Percentiles rank a stretch among this genome's conserved stretches.
Conservation (phyloP, 1,140 invertebrate species). For the Cherax destructor region DNA sequence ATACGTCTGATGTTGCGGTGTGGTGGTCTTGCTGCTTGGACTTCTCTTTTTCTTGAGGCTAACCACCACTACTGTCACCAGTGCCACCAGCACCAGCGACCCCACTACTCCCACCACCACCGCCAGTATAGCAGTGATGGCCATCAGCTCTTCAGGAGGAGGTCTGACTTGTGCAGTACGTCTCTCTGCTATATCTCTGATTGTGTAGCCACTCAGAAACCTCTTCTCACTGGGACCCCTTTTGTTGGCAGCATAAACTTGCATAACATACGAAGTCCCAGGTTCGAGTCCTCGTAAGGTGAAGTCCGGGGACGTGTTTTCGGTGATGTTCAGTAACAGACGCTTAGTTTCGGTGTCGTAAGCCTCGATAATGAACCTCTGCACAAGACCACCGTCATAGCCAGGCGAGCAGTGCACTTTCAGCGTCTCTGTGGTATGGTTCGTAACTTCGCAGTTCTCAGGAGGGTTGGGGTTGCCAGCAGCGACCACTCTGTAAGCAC, state of each 20-base stretch:
- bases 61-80: conserved; percentile 59
- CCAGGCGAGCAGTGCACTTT: conserved; percentile 87
- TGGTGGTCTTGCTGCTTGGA: conserved; percentile 18
- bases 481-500: conserved; percentile 88
- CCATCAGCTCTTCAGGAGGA: conserved; percentile 60
- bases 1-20: conserved; percentile 27
- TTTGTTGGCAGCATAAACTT: conserved; percentile 80
- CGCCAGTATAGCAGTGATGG: conserved; percentile 56
- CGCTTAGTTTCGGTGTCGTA: conserved; percentile 63
- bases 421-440: conserved; percentile 89
- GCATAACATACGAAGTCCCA: conserved; percentile 84
- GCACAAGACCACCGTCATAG: conserved; percentile 88
- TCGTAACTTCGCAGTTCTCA: conserved; percentile 88
- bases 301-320: conserved; percentile 80
- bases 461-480: conserved; percentile 89
- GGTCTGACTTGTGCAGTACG: conserved; percentile 69
- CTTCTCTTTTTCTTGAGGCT: conserved; percentile 47
- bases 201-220: conserved; percentile 78
- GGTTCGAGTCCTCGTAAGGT: conserved; percentile 86
- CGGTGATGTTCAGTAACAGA: conserved; percentile 75
- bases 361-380: conserved; percentile 74
- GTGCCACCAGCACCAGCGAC: conserved; percentile 61
- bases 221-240: conserved; percentile 82
- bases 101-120: conserved; percentile 68
- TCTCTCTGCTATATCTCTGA: conserved; percentile 84